These are phyloP conservation scores for Brachionus plicatilis DNA, from an alignment of 1,140 invertebrate genomes.

Conservation along the genomic window DNA sequence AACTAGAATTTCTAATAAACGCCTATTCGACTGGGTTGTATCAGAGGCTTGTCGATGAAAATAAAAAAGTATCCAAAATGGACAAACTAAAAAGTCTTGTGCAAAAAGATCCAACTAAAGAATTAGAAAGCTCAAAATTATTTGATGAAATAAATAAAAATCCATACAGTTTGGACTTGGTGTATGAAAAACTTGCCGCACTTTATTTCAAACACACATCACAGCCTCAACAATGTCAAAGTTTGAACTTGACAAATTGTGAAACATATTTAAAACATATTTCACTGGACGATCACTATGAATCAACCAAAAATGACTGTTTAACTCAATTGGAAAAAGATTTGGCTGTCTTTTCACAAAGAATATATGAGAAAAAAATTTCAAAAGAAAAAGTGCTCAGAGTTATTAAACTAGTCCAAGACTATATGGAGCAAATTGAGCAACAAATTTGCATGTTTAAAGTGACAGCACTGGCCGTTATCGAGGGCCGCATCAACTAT, in stretches of 20 bases:
- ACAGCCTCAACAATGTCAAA: not conserved
- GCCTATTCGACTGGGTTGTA: not conserved
- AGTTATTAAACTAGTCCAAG: not conserved
- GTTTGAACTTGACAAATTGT: not conserved
- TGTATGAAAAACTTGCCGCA: not conserved
- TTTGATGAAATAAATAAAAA: not conserved
- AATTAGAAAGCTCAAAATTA: not conserved
- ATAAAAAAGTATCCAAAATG: not conserved
- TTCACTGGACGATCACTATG: not conserved
- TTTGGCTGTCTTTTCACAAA: not conserved
- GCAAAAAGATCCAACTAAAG: not conserved
- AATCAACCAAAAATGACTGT: not conserved
- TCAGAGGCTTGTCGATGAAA: not conserved
- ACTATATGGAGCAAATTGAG: not conserved
- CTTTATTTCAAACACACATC: not conserved
- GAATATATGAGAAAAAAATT: not conserved
- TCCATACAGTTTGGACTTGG: not conserved
- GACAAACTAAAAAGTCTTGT: not conserved
- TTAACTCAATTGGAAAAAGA: slow-evolving; percentile 11
- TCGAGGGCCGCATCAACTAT: not conserved
- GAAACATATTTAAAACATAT: not conserved
- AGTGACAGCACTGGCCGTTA: not conserved
- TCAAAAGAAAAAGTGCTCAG: not conserved
- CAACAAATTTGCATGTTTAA: not conserved
- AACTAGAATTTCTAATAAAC: not conserved